Evolutionary conservation across 2,797 vertebrate genomes (phyloP).

Genomic region (Adelosebastes latens): DNA sequence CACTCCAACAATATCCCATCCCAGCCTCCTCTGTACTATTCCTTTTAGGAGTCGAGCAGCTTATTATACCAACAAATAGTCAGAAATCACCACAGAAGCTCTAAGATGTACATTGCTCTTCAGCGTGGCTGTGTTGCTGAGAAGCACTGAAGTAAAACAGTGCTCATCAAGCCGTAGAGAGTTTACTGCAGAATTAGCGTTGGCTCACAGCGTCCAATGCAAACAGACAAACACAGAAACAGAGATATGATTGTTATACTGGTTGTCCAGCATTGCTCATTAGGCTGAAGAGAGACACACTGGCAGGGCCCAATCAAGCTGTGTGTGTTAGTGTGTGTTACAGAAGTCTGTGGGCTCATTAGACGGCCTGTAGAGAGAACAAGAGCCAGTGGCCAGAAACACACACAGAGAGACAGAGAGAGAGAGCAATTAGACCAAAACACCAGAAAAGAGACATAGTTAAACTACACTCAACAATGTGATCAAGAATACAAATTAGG

Average conservation of each 20-base stretch:
- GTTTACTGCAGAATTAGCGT: conserved; percentile 53
- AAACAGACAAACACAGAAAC: conserved; percentile 66
- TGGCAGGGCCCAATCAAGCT: conserved; percentile 53
- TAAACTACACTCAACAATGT: conserved; percentile 20
- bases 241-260: conserved; percentile 60
- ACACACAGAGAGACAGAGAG: conserved; percentile 11
- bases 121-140: background rate
- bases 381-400: conserved; percentile 33
- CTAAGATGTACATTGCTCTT: conserved; percentile 16
- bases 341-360: conserved; percentile 57
- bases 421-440: conserved; percentile 28
- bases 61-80: conserved; percentile 33
- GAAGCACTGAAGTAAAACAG: conserved; percentile 25
- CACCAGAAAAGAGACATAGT: conserved; percentile 22
- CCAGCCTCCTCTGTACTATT: background rate
- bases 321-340: conserved; percentile 17
- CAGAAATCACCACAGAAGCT: conserved; percentile 5
- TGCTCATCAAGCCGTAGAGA: conserved; percentile 30
- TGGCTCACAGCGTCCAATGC: conserved; percentile 34
- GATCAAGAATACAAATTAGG: conserved; percentile 25
- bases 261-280: conserved; percentile 69
- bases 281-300: conserved; percentile 60
- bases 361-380: conserved; percentile 45
- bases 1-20: conserved; percentile 1
- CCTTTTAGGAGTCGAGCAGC: conserved; percentile 9